Base-by-base conservation (phyloP, 2,113 vertebrate species). In the Antennarius striatus region DNA sequence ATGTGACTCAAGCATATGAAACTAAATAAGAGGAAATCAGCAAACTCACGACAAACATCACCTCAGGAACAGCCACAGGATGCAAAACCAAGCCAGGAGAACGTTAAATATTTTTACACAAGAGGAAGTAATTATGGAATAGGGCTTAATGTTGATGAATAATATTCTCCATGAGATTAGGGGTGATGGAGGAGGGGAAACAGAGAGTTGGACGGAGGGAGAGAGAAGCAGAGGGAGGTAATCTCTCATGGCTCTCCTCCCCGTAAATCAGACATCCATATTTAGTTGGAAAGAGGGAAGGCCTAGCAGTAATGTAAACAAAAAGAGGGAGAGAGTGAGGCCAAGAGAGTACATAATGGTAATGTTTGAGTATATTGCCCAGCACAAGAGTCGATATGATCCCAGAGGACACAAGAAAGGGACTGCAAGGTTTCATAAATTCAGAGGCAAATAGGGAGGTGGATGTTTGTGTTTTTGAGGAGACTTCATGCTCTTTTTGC, bases 291-390 rank as follows among this genome's bases (percentile, higher is more conserved):
- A 73, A 82, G 83, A 91, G 88, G 91, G 90, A 91, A 87, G 90
- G 85, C 85, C 83, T 73, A 77, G 70, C 71, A 80, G 78, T 85
- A 92, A 91, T 91, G 92, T 92, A 91, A 93, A 93, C 91, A 93
- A 72, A 90, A 81, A 36, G 54, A 59, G 79, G 79, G 85, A 83
- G 86, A 84, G 76, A 86, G 71, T 75, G 84, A 89, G 58, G 55
- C 51, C 71, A 59, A 17, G 67, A 59, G 71, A 85, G 63, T 59
- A 56, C 80, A 88, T 82, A 75, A 70, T 72, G 42, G 56, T 72
- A 69, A 79, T 77, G 77, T 67, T 84, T 77, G 63, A 82, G 64
- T 64, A 51, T 46, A 30, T 59, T 62, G 22, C 68, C 60, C 29
- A 7, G 74, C 59, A 52, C 46, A 8, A 62, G 68, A 58, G 17